Base-by-base conservation (phyloP, 2,797 vertebrate species). In the Acropternis orthonyx region DNA sequence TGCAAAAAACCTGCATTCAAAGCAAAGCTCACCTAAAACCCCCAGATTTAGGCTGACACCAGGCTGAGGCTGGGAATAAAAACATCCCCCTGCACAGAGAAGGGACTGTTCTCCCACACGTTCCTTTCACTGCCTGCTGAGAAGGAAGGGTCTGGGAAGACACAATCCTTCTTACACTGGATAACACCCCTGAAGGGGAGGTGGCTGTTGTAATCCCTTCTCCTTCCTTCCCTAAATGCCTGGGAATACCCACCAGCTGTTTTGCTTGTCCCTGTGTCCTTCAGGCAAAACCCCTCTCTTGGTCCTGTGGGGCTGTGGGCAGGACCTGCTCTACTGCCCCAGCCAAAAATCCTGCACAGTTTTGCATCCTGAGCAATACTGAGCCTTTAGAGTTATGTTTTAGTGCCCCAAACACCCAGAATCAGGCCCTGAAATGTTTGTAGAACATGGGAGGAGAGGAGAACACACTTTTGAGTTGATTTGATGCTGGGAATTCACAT, bases 281-380 rank as follows among this genome's bases (percentile, higher is more conserved):
- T 5, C 24, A 16, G 17, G 46, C 15, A 16, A 46, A 74, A 54
- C 0, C 0, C 6, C 9, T 30, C 34, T 58, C 49, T 23, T 0
- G 1, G 11, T 1, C 20, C 61, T 54, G 30, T 32, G 52, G 30
- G 52, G 61, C 30, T 14, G 27, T 41, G 59, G 1, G 12, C 26
- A 49, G 34, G 51, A 71, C 7, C 52, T 24, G 20, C 21, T 61
- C 15, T 39, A 3, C 21, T 67, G 5, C 10, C 37, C 43, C 27
- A 27, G 41, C 7, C n/a, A 37, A 56, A 81, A 62, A 10, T 4
- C 8, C 37, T 17, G 11, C n/a, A 24, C n/a, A 75, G 21, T 8
- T 37, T 61, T 81, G 56, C 16, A 78, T 61, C 19, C 26, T 2
- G 4, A 73, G n/a, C 52, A 63, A 68, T 39, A 16, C 6, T 1